Conservation (phyloP, 92 coral and sea anemone genomes). For the Virgularia gustaviana region DNA sequence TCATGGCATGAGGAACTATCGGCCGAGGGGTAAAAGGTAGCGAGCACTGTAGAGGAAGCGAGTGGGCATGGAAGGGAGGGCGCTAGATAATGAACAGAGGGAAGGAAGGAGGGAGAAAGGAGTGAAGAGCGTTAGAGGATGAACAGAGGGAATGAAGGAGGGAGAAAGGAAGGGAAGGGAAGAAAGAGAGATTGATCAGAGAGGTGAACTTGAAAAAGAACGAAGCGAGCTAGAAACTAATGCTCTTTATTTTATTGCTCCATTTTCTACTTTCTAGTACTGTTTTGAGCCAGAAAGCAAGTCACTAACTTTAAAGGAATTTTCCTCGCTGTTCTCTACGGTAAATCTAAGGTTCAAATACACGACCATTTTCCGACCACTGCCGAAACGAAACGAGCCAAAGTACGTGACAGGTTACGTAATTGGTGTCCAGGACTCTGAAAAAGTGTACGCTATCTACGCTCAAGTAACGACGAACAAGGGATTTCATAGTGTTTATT, state of each 20-base stretch:
- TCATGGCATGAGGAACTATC: no score
- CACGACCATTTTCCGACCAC: slow-evolving; percentile 11
- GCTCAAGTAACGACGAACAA: slow-evolving; percentile 18
- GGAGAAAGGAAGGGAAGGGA: no score
- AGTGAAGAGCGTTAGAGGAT: background rate
- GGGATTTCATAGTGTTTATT: slow-evolving; percentile 19
- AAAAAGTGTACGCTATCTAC: slow-evolving; percentile 6
- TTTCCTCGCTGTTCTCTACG: background rate
- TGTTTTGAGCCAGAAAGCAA: slow-evolving; percentile 20
- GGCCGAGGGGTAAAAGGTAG: no score
- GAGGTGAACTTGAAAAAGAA: no score
- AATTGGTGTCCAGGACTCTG: background rate
- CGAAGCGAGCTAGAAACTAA: no score
- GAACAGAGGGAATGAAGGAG: no score
- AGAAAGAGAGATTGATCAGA: no score
- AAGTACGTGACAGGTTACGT: slow-evolving; percentile 31
- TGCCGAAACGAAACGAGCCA: slow-evolving; percentile 4
- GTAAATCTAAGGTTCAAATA: slow-evolving; percentile 12
- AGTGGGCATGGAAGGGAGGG: background rate
- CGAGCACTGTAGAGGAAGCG: background rate
- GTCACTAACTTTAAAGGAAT: background rate
- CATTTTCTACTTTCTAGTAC: no score
- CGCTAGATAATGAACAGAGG: background rate
- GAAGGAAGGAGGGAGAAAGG: background rate
- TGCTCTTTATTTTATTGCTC: background rate